Evolutionary conservation across 1,140 invertebrate genomes (phyloP).

Genomic region (Ridgeia piscesae): DNA sequence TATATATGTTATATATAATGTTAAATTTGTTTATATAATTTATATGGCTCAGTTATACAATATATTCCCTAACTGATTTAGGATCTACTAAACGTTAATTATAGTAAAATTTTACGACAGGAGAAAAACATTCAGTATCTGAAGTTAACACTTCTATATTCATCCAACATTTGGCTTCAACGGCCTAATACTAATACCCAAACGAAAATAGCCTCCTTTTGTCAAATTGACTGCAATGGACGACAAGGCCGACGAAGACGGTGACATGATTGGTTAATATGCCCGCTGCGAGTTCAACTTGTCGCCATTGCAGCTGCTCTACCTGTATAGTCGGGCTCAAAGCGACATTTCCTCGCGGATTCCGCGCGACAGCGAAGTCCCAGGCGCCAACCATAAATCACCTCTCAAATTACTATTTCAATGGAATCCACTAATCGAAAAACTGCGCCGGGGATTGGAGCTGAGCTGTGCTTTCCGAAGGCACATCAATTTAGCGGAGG

Average conservation of each 20-base stretch:
- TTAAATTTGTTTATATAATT: no score
- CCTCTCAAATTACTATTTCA: constrained; percentile 1
- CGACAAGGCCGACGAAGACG: background rate
- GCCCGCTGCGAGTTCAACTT: background rate
- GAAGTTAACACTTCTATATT: background rate
- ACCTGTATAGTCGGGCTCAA: background rate
- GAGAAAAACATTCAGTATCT: background rate
- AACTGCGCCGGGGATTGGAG: constrained; percentile 2
- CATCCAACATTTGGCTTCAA: background rate
- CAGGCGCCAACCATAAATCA: constrained; percentile 3
- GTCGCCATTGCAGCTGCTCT: background rate
- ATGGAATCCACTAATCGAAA: background rate
- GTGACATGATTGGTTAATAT: background rate
- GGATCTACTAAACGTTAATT: no score
- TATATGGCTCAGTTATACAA: no score
- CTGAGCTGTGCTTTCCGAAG: background rate
- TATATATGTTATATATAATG: no score
- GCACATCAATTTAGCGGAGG: background rate
- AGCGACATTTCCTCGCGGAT: background rate
- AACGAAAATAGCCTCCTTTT: background rate
- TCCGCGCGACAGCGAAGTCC: background rate
- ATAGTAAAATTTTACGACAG: no score
- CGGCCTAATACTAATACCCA: background rate
- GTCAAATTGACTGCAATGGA: background rate
- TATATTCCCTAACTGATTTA: no score